phyloP scores from a whole-genome alignment of 2,888 invertebrate genomes.

The Mycalesis mineus region DNA sequence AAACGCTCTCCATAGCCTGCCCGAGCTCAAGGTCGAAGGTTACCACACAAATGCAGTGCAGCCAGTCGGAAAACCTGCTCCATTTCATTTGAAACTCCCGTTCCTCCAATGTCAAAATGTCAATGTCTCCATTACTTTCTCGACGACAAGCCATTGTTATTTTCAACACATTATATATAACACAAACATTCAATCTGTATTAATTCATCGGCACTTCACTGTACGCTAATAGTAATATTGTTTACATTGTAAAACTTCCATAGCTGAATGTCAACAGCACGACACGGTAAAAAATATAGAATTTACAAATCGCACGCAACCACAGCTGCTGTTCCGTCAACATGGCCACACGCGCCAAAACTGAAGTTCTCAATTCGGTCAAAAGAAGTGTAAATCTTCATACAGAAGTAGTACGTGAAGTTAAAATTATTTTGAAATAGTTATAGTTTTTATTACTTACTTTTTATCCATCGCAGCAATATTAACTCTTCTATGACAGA shows the following conservation, averaged over 20 bases:
- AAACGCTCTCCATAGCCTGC: conserved; percentile 96
- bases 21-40: conserved; percentile 99
- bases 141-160: conserved; percentile 64
- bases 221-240: conserved; percentile 28
- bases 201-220: conserved; percentile 4
- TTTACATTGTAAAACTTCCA: conserved; percentile 43
- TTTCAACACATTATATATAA: conserved; percentile 35
- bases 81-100: conserved; percentile 74
- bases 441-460: not conserved
- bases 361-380: conserved; percentile 37
- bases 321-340: conserved; percentile 75
- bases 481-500: not conserved
- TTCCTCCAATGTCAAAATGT: conserved; percentile 57
- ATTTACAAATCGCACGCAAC: conserved; percentile 36
- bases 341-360: conserved; percentile 74
- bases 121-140: conserved; percentile 56
- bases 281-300: conserved; percentile 36
- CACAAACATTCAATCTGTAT: conserved; percentile 33
- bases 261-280: conserved; percentile 40
- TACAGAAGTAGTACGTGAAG: not conserved
- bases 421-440: not conserved
- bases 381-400: not conserved
- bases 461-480: not conserved
- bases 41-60: conserved; percentile 98
- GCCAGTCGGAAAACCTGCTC: conserved; percentile 93